Conservation (phyloP, 2,888 invertebrate species). For the Artemia sp. region DNA sequence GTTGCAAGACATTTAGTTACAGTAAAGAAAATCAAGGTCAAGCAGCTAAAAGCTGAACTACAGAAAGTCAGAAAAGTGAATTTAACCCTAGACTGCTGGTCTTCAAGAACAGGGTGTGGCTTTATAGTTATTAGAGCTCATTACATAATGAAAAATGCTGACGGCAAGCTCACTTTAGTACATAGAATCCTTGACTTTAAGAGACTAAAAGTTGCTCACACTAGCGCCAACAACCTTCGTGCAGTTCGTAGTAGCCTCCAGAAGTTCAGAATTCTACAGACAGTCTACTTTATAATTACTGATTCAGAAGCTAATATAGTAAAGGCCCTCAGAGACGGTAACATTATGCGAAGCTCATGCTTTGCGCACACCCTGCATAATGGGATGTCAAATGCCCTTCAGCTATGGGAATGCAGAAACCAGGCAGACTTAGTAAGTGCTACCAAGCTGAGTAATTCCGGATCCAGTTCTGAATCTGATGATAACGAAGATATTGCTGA, state of each 20-base stretch:
- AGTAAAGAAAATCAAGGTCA: constrained; percentile 5
- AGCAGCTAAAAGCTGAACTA: not conserved
- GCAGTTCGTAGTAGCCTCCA: not conserved
- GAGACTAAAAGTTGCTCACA: constrained; percentile 13
- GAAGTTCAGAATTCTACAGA: not conserved
- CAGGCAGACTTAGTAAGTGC: too few species aligned
- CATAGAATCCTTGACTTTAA: not conserved
- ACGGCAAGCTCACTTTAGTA: not conserved
- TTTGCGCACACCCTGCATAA: not conserved
- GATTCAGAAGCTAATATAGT: constrained; percentile 8
- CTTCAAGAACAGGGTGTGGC: not conserved
- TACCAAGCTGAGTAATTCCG: too few species aligned
- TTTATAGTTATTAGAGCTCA: not conserved
- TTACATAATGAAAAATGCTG: not conserved
- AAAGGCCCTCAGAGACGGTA: not conserved
- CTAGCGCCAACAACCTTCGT: not conserved
- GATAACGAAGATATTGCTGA: not conserved
- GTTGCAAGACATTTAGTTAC: not conserved
- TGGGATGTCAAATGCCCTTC: not conserved
- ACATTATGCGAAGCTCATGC: not conserved
- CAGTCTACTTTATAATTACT: too few species aligned
- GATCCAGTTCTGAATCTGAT: not conserved
- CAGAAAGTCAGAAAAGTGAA: not conserved
- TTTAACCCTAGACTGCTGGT: constrained; percentile 10
- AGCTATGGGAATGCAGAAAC: too few species aligned